Evolutionary conservation across 1,140 invertebrate species (phyloP).

Genomic region (Drosophila dunni): DNA sequence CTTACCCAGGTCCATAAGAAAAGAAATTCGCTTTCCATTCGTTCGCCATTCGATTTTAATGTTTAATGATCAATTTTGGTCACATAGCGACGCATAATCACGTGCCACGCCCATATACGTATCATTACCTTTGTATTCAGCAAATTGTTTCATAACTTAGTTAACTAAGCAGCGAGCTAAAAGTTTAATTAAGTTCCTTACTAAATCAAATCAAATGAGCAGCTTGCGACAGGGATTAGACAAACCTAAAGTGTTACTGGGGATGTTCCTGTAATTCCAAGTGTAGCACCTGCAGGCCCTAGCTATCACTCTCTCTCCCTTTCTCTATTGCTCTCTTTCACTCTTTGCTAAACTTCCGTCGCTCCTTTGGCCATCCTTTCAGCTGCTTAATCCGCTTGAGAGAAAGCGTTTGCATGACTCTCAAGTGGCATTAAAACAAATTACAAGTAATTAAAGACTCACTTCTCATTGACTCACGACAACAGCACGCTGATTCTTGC

Average conservation of each 20-base stretch:
- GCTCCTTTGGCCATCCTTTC: slow-evolving; percentile 4
- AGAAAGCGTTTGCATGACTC: slow-evolving; percentile 42
- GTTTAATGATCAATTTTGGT: slow-evolving; percentile 63
- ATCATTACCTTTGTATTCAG: slow-evolving; percentile 3
- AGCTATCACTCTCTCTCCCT: no score
- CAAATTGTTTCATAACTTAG: slow-evolving; percentile 78
- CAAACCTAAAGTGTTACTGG: background rate
- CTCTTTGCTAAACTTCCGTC: background rate
- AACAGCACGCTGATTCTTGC: background rate
- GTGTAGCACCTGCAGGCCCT: slow-evolving; percentile 12
- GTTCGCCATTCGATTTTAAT: slow-evolving; percentile 62
- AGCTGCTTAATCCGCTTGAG: slow-evolving; percentile 52
- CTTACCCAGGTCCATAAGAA: slow-evolving; percentile 14
- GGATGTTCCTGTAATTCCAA: background rate
- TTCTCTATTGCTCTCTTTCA: no score
- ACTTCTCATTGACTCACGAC: slow-evolving; percentile 54
- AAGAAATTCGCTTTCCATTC: slow-evolving; percentile 29
- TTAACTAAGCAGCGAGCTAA: slow-evolving; percentile 55
- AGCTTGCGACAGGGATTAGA: slow-evolving; percentile 54
- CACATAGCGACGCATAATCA: slow-evolving; percentile 16
- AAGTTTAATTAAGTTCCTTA: slow-evolving; percentile 76
- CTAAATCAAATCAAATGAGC: slow-evolving; percentile 79
- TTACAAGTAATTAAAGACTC: slow-evolving; percentile 80
- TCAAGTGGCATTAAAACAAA: slow-evolving; percentile 80
- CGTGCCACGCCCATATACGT: background rate